These are phyloP conservation scores for Diglossa cyanea DNA, from an alignment of 2,797 vertebrate genomes.

Conservation along the genomic window DNA sequence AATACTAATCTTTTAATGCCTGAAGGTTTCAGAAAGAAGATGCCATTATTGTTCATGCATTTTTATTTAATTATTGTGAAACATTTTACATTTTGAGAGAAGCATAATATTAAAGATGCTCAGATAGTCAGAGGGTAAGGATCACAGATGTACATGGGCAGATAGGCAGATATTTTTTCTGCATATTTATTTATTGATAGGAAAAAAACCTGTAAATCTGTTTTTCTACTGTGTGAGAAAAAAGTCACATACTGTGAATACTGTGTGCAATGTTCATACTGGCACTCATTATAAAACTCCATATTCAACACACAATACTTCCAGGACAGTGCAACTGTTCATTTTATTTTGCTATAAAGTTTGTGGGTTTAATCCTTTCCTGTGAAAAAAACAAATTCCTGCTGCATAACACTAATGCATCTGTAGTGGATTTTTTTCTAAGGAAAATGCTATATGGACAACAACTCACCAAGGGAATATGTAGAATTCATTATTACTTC, in stretches of 20 bases:
- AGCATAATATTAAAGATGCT: not conserved
- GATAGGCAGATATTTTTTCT: not conserved
- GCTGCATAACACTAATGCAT: not conserved
- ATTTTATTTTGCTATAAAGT: not conserved
- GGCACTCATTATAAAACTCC: not conserved
- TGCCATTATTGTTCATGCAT: not conserved
- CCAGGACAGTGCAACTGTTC: not conserved
- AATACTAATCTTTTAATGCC: not conserved
- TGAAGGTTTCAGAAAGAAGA: not conserved
- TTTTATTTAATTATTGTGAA: not conserved
- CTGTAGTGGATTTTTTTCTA: not conserved
- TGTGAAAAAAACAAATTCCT: not conserved
- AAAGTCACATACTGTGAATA: not conserved
- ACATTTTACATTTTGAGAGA: not conserved
- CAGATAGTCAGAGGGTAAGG: not conserved
- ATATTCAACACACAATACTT: not conserved
- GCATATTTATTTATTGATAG: not conserved
- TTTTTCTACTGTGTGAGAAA: not conserved
- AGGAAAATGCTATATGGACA: not conserved
- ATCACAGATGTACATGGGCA: not conserved
- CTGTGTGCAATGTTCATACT: not conserved
- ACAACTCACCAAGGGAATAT: not conserved
- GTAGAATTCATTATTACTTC: not conserved
- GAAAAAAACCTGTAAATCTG: accelerated
- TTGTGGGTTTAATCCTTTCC: not conserved